Evolutionary conservation across 2,888 invertebrate genomes (phyloP).

Genomic region (Ectemnius continuus): DNA sequence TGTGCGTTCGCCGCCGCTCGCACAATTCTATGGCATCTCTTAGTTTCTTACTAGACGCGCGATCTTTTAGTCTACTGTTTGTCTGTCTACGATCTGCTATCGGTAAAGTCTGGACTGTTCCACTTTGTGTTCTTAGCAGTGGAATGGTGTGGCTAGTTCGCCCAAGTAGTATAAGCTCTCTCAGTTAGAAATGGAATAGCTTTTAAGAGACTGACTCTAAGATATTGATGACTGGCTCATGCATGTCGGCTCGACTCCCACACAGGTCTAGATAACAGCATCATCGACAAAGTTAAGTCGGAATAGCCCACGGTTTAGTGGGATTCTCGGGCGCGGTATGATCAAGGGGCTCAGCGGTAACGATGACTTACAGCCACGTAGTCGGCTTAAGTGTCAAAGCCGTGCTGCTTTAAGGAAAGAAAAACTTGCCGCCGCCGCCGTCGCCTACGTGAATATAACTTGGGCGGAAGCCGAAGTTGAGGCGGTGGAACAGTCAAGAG

Average conservation of each 20-base stretch:
- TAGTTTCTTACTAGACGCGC: too few relatives aligned
- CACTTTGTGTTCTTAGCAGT: too few relatives aligned
- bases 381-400: slow-evolving; percentile 53
- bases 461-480: slow-evolving; percentile 10
- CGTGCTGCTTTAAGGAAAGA: slow-evolving; percentile 36
- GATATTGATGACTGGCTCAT: too few relatives aligned
- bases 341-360: slow-evolving; percentile 42
- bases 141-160: too few relatives aligned
- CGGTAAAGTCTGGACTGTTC: too few relatives aligned
- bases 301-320: slow-evolving; percentile 37
- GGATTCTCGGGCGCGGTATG: slow-evolving; percentile 10
- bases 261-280: slow-evolving; percentile 25
- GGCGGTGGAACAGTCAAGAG: too few relatives aligned
- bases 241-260: too few relatives aligned
- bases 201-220: too few relatives aligned
- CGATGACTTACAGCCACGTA: slow-evolving; percentile 51
- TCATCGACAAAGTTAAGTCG: slow-evolving; percentile 24
- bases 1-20: neutral
- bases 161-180: too few relatives aligned
- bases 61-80: too few relatives aligned
- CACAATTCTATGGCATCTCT: neutral
- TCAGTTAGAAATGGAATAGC: too few relatives aligned
- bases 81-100: too few relatives aligned
- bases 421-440: slow-evolving; percentile 28
- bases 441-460: slow-evolving; percentile 24